Evolutionary conservation across 2,888 invertebrate genomes (phyloP).

Genomic region (Lasius fuliginosus): DNA sequence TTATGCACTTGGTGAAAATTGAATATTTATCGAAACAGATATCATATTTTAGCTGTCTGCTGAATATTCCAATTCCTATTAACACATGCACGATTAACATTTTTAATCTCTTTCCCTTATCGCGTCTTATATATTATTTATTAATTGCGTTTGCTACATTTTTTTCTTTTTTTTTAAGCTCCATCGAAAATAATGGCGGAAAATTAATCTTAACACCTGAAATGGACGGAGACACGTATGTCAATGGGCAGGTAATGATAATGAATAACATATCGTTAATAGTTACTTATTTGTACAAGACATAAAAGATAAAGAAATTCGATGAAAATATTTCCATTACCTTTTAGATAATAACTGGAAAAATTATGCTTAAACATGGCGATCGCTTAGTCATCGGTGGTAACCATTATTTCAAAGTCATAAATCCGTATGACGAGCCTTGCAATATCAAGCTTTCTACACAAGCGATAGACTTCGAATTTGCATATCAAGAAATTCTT

Average conservation of each 20-base stretch:
- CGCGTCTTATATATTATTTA: background rate
- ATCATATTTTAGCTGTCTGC: background rate
- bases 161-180: slow-evolving; percentile 80
- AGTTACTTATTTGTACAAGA: background rate
- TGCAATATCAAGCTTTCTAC: slow-evolving; percentile 73
- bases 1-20: background rate
- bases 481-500: slow-evolving; percentile 88
- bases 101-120: background rate
- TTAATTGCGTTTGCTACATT: slow-evolving; percentile 1
- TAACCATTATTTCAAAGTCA: slow-evolving; percentile 88
- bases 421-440: slow-evolving; percentile 86
- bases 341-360: slow-evolving; percentile 84
- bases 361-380: slow-evolving; percentile 86
- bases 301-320: background rate
- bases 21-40: background rate
- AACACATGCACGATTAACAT: background rate
- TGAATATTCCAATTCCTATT: slow-evolving; percentile 5
- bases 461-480: slow-evolving; percentile 87
- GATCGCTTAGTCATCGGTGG: slow-evolving; percentile 88
- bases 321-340: slow-evolving; percentile 1
- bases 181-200: slow-evolving; percentile 87
- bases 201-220: slow-evolving; percentile 86
- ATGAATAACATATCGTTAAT: slow-evolving; percentile 22
- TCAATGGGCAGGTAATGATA: slow-evolving; percentile 87
- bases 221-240: slow-evolving; percentile 87